phyloP scores from a whole-genome alignment of 2,113 vertebrate genomes.

The Lampris megalopsis region DNA sequence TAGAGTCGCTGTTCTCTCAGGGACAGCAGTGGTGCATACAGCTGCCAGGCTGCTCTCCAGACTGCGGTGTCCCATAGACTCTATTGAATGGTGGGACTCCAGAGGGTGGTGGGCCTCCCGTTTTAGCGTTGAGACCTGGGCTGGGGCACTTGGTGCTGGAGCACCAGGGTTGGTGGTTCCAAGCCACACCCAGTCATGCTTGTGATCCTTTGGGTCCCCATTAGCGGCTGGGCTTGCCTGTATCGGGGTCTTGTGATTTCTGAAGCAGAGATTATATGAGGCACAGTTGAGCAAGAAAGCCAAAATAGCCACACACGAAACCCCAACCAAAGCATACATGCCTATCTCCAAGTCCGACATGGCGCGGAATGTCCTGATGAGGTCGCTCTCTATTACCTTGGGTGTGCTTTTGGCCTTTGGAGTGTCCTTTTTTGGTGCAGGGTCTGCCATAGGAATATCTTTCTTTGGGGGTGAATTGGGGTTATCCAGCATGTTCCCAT shows the following conservation, averaged over 20 bases:
- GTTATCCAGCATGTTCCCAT: conserved; percentile 81
- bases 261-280: conserved; percentile 86
- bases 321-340: conserved; percentile 90
- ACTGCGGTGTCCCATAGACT: conserved; percentile 46
- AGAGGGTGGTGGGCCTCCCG: conserved; percentile 59
- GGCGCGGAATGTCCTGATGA: conserved; percentile 77
- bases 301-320: conserved; percentile 90
- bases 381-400: conserved; percentile 78
- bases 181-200: conserved; percentile 93
- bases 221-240: conserved; percentile 79
- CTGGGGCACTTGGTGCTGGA: conserved; percentile 62
- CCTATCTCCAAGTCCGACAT: conserved; percentile 92
- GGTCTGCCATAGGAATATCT: conserved; percentile 71
- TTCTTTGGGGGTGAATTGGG: conserved; percentile 79
- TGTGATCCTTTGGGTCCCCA: conserved; percentile 84
- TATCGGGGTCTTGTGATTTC: conserved; percentile 85
- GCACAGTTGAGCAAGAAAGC: conserved; percentile 92
- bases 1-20: conserved; percentile 86
- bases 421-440: conserved; percentile 50
- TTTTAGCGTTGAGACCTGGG: conserved; percentile 80
- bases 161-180: conserved; percentile 74
- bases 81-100: conserved; percentile 53
- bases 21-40: conserved; percentile 48
- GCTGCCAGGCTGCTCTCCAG: conserved; percentile 52
- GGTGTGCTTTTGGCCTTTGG: conserved; percentile 62